A percentile compares a stretch with the other conserved stretches of the same genome.
Evolutionary conservation across 23 tunicate genomes (phyloP).

Genomic region (Diplosoma virens): DNA sequence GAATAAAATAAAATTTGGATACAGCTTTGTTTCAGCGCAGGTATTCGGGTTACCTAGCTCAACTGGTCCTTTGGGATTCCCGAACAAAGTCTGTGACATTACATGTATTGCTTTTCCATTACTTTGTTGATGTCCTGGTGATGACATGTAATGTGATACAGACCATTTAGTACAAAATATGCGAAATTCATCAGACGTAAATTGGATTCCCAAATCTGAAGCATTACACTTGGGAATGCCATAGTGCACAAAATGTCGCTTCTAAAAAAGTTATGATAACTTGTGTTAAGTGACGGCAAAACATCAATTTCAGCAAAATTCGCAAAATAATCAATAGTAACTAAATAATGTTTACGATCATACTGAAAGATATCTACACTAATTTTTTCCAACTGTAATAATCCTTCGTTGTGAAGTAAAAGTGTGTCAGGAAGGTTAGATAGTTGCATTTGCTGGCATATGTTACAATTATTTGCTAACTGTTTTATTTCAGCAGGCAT

Average conservation of each 20-base stretch:
- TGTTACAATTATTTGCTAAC: no score
- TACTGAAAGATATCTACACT: no score
- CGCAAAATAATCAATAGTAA: slow-evolving; percentile 11
- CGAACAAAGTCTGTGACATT: neutral
- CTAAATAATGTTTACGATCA: neutral
- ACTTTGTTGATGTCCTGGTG: slow-evolving; percentile 8
- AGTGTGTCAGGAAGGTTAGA: no score
- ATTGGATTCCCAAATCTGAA: neutral
- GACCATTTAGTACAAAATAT: neutral
- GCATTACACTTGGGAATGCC: slow-evolving; percentile 4
- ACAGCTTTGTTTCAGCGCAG: no score
- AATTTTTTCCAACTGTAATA: no score
- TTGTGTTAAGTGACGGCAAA: neutral
- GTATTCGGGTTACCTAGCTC: no score
- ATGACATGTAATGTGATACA: neutral
- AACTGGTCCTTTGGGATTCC: no score
- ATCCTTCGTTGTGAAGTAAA: no score
- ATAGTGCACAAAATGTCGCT: neutral
- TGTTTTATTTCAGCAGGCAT: no score
- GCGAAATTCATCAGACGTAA: neutral
- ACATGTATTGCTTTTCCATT: slow-evolving; percentile 11
- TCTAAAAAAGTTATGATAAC: neutral
- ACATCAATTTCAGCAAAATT: slow-evolving; percentile 16
- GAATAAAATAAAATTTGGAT: no score
- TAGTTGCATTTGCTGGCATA: no score